Conservation (phyloP, 2,888 invertebrate genomes). For the Parelbella ahira region DNA sequence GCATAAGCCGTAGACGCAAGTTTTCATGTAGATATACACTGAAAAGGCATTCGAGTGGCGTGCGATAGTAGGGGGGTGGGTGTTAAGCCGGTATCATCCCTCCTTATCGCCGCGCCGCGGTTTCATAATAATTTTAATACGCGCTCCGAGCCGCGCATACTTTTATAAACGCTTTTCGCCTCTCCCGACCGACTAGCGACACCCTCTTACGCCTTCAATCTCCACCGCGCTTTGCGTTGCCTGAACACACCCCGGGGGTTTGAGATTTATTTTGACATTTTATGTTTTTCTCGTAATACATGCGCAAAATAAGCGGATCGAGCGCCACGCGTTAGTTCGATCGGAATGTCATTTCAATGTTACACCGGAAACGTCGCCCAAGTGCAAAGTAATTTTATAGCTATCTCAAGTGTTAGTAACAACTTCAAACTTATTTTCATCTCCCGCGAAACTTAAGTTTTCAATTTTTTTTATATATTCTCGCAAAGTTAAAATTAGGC, state of each 20-base stretch:
- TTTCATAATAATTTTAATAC: constrained; percentile 80
- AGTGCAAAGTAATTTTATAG: too few species aligned
- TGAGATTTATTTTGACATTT: constrained; percentile 55
- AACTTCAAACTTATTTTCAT: too few species aligned
- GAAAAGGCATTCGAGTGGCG: constrained; percentile 64
- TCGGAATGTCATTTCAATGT: constrained; percentile 1
- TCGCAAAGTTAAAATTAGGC: too few species aligned
- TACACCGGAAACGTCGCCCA: too few species aligned
- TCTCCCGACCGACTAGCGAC: constrained; percentile 49
- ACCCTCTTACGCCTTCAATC: constrained; percentile 62
- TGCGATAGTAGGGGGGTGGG: constrained; percentile 56
- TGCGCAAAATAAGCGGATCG: constrained; percentile 20
- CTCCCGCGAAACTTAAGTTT: too few species aligned
- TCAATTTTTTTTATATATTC: too few species aligned
- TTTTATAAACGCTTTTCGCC: constrained; percentile 60
- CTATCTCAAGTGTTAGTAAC: too few species aligned
- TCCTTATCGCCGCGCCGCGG: constrained; percentile 62
- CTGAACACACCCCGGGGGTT: constrained; percentile 61
- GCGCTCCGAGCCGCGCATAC: constrained; percentile 46
- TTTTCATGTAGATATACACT: constrained; percentile 63
- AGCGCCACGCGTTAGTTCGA: constrained; percentile 10
- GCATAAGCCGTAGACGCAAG: constrained; percentile 60
- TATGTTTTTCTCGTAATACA: constrained; percentile 33
- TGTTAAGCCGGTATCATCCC: constrained; percentile 70
- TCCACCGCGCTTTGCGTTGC: constrained; percentile 40